Evolutionary conservation across 2,113 vertebrate genomes (phyloP), one percentile per base, ranked within the genome.

Genomic region (Thomomys bottae): DNA sequence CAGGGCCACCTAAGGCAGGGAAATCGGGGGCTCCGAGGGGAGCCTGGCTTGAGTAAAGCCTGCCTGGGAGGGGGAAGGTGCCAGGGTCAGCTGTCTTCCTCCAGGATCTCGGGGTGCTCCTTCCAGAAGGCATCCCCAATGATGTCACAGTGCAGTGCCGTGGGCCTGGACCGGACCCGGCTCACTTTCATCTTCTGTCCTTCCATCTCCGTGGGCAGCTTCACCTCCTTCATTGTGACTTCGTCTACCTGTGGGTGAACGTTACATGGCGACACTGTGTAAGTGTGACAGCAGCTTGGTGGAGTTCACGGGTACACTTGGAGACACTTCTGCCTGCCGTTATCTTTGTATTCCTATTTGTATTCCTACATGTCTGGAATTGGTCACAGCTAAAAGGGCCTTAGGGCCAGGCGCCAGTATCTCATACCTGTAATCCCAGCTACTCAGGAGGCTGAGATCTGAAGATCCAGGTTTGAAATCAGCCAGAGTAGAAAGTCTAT

Each of bases 41-140:
- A 85, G 36, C 63, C 84, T 18, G 0, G 1, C 34, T n/a, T 73
- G 49, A 54, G 30, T 32, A 85, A 85, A 85, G 87, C 88, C 63
- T 0, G 6, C 8, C 78, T 67, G 61, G 36, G 49, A 57, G 36
- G 49, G 4, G 8, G 36, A 91, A 64, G 66, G 63, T 32, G 36
- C 18, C 70, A 73, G 2, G 1, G 90, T 98, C 97, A 99, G 93
- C 96, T 95, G 61, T 98, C 98, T 17, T 98, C 97, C 92, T 98
- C 98, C 82, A 99, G 97, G 94, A 99, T 98, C 82, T 98, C 97
- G 0, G 98, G 97, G 94, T 99, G 98, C 42, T 99, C 98, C 73
- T 98, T 97, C 99, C 99, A 99, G 96, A 99, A 99, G 94, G 98
- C 97, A n/a, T 99, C 98, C 57, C 98, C 98, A 57, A 99, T 99